Conservation (phyloP, 2,797 vertebrate species). For the Danio choprae region DNA sequence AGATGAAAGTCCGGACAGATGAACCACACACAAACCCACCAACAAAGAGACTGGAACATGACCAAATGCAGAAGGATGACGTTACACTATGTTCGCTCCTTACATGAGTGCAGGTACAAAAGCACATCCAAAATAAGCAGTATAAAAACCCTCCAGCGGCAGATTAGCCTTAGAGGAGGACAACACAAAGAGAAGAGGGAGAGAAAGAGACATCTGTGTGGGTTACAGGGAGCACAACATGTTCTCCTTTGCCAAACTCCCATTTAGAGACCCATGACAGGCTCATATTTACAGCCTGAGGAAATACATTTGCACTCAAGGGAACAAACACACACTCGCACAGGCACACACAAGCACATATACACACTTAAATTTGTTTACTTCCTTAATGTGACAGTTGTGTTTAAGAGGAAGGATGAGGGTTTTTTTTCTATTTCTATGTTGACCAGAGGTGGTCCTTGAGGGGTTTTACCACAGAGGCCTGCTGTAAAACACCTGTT, state of each 20-base stretch:
- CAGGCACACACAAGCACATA: background rate
- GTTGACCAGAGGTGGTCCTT: background rate
- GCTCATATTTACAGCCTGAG: slow-evolving; percentile 18
- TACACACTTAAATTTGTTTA: background rate
- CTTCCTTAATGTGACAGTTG: slow-evolving; percentile 5
- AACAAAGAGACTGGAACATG: slow-evolving; percentile 39
- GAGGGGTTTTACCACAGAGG: background rate
- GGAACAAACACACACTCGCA: background rate
- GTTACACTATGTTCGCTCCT: slow-evolving; percentile 23
- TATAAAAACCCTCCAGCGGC: slow-evolving; percentile 21
- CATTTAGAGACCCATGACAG: slow-evolving; percentile 32
- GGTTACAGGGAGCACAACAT: slow-evolving; percentile 27
- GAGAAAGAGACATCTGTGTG: slow-evolving; percentile 22
- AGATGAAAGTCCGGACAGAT: slow-evolving; percentile 43
- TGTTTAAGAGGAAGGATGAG: background rate
- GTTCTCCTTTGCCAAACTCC: slow-evolving; percentile 12
- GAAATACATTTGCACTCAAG: slow-evolving; percentile 1
- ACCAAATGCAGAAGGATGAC: slow-evolving; percentile 32
- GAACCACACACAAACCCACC: slow-evolving; percentile 37
- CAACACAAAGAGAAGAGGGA: background rate
- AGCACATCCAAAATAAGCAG: slow-evolving; percentile 30
- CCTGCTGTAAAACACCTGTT: background rate
- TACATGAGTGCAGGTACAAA: slow-evolving; percentile 26
- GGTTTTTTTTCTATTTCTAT: background rate
- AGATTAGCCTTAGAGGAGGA: slow-evolving; percentile 31